A percentile compares a stretch with the other conserved stretches of the same genome.
Evolutionary conservation across 2,888 invertebrate genomes (phyloP).

Genomic region (Hypsopygia costalis): DNA sequence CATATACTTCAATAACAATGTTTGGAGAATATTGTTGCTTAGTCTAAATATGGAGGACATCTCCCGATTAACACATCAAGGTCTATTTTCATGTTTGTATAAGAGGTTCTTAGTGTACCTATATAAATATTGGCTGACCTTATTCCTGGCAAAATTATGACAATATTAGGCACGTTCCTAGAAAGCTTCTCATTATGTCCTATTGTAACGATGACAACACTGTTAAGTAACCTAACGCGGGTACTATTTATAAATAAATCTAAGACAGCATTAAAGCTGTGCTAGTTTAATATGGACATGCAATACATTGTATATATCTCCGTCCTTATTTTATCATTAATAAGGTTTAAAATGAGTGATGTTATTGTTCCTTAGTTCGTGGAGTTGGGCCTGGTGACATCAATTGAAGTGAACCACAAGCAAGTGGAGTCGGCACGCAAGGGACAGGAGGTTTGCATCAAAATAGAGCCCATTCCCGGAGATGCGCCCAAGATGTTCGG

Average conservation of each 20-base stretch:
- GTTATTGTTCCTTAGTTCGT: conserved; percentile 85
- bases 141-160: no score
- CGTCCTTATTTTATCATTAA: not conserved
- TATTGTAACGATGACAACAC: no score
- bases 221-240: no score
- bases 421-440: conserved; percentile 95
- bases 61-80: no score
- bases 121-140: no score
- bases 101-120: no score
- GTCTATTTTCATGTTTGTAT: no score
- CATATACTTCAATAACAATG: no score
- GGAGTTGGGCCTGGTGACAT: conserved; percentile 95
- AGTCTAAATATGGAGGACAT: no score
- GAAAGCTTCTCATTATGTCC: no score
- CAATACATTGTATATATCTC: not conserved
- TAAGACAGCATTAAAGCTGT: conserved; percentile 3
- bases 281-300: not conserved
- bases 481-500: conserved; percentile 99
- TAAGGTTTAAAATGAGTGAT: not conserved
- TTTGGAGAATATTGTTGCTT: no score
- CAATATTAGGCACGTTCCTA: no score
- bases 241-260: not conserved
- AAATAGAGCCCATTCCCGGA: conserved; percentile 98
- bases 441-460: conserved; percentile 97
- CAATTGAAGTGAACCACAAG: conserved; percentile 98